Conservation (phyloP, 2,113 vertebrate genomes). For the Danio rerio region DNA sequence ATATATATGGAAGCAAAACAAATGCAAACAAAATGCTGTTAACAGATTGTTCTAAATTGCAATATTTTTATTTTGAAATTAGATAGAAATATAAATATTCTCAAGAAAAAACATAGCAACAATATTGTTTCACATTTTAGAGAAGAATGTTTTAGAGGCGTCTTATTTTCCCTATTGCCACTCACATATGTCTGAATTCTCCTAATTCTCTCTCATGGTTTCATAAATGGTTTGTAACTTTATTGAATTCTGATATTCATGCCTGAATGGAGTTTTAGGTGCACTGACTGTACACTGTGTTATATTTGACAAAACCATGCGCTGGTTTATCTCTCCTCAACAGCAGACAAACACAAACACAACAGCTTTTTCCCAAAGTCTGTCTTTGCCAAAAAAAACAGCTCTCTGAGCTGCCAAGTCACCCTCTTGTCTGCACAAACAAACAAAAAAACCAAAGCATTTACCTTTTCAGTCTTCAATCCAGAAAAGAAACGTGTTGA, state of each 20-base stretch:
- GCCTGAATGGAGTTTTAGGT: background rate
- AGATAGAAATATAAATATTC: too few relatives aligned
- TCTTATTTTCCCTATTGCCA: too few relatives aligned
- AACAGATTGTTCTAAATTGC: too few relatives aligned
- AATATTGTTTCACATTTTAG: too few relatives aligned
- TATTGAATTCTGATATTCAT: background rate
- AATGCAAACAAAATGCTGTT: too few relatives aligned
- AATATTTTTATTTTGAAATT: too few relatives aligned
- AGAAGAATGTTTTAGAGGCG: too few relatives aligned
- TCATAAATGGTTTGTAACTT: background rate
- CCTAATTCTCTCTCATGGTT: too few relatives aligned
- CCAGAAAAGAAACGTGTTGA: slow-evolving; percentile 34
- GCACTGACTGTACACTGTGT: background rate
- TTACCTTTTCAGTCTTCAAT: slow-evolving; percentile 47
- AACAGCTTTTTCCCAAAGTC: slow-evolving; percentile 67
- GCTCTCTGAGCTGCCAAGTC: slow-evolving; percentile 69
- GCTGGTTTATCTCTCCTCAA: slow-evolving; percentile 75
- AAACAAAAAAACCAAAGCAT: slow-evolving; percentile 59
- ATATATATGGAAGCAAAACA: too few relatives aligned
- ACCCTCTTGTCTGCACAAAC: slow-evolving; percentile 65
- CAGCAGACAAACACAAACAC: slow-evolving; percentile 75
- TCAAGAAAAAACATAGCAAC: too few relatives aligned
- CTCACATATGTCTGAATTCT: too few relatives aligned
- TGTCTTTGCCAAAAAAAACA: slow-evolving; percentile 70
- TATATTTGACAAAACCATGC: slow-evolving; percentile 64